Evolutionary conservation across 2,113 vertebrate species (phyloP).

Genomic region (Crypturellus undulatus): DNA sequence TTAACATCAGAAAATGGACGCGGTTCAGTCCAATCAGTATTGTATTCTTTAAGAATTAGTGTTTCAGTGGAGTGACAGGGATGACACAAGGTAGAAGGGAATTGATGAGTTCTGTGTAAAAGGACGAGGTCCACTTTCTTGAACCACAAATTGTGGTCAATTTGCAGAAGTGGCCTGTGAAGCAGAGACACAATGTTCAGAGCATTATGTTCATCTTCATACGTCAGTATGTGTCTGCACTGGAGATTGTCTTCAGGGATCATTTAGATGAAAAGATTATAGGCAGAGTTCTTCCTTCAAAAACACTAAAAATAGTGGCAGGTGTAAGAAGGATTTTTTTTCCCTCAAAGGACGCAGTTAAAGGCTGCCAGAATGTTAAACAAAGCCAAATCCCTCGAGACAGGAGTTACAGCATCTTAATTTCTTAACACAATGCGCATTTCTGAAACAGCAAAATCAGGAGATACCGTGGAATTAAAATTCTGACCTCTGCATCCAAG

Average conservation of each 20-base stretch:
- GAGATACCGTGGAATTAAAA: neutral
- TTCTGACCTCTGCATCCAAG: neutral
- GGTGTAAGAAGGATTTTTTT: neutral
- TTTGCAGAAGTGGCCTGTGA: neutral
- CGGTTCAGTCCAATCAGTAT: neutral
- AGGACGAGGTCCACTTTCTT: neutral
- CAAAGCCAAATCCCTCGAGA: neutral
- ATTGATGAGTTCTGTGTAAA: neutral
- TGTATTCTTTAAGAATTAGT: neutral
- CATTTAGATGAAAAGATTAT: neutral
- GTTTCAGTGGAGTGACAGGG: neutral
- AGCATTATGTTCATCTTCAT: neutral
- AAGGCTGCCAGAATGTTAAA: neutral
- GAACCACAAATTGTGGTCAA: neutral
- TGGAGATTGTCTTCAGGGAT: neutral
- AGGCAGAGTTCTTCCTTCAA: neutral
- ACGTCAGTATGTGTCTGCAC: neutral
- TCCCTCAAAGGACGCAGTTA: neutral
- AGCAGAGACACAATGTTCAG: neutral
- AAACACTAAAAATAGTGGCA: conserved; percentile 27
- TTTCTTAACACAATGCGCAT: neutral
- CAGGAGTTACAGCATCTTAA: neutral
- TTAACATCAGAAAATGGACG: conserved; percentile 6
- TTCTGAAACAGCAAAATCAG: conserved; percentile 34
- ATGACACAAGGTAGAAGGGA: neutral